Evolutionary conservation across 2,888 invertebrate genomes (phyloP), one percentile per base, ranked within the genome.

Genomic region (Drosophila anomalata): DNA sequence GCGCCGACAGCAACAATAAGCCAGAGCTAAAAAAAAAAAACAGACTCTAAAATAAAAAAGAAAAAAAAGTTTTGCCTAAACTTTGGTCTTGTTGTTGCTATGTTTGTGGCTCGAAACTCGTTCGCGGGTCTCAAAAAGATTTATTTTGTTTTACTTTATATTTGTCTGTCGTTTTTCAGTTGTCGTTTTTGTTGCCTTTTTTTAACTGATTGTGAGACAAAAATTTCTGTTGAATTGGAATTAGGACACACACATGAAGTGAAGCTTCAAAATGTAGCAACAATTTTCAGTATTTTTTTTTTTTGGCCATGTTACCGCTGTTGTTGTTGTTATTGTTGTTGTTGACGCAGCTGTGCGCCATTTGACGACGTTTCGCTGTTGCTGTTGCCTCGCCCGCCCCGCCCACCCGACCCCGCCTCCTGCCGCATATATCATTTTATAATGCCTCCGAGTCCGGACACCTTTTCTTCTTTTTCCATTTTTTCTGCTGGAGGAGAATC

Each of bases 211-310:
- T 81, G 85, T 83, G 88, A 82, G 88, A 83, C 88, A 79, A 79
- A 80, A 76, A 84, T 84, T 84, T 84, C 84, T 88, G 87, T 83
- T 86, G 84, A 84, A 84, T 86, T 83, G 88, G 84, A 84, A 84
- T 84, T 84, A 84, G 84, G 84, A 83, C 84, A 87, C 85, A 83
- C 87, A 82, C 72, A 71, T 69, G 69, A 56, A 54, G 73, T 67
- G 65, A 77, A 72, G 66, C 73, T 70, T 52, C 67, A 47, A 80
- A 83, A 83, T 81, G 80, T 86, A 74, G 81, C 85, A 87, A 87
- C 81, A 81, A 81, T 84, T 87, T 54, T 29, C 17, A 20, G 14
- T 14, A 14, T 24, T 41, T 42, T 87, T 80, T 80, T 78, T 56
- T 68, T 75, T 62, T 76, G 67, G 55, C 58, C 44, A 44, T 24